phyloP scores from a whole-genome alignment of 2,113 vertebrate species.

The Paramormyrops kingsleyae region DNA sequence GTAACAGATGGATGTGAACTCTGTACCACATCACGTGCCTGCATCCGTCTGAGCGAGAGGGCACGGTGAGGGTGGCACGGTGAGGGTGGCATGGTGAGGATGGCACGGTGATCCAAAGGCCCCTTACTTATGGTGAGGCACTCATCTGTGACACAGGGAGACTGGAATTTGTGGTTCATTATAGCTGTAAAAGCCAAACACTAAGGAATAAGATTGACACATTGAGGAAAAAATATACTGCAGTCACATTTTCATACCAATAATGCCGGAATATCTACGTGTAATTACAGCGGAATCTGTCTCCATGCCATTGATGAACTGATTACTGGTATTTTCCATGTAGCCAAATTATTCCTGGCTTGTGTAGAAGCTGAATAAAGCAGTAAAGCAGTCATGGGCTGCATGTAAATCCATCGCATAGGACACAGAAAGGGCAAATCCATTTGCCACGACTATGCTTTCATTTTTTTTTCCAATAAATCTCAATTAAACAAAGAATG shows the following conservation, averaged over 20 bases:
- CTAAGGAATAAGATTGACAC: conserved; percentile 22
- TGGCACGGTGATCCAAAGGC: neutral
- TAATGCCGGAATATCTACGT: neutral
- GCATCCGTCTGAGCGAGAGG: neutral
- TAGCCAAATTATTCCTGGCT: neutral
- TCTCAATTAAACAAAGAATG: conserved; percentile 11
- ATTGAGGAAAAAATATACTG: neutral
- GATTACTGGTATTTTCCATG: neutral
- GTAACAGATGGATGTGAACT: neutral
- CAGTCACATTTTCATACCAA: neutral
- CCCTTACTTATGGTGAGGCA: neutral
- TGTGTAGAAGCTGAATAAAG: neutral
- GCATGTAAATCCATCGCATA: neutral
- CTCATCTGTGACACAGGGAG: neutral
- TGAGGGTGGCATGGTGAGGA: neutral
- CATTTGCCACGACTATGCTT: neutral
- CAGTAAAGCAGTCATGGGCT: neutral
- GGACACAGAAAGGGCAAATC: neutral
- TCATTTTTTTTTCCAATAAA: neutral
- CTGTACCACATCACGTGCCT: neutral
- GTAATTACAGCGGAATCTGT: neutral
- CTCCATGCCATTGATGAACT: neutral
- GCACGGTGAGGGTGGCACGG: neutral
- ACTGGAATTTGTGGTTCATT: neutral
- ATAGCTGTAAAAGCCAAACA: neutral